These are phyloP conservation scores for Orussus abietinus DNA, from an alignment of 1,140 invertebrate species.

Conservation along the genomic window DNA sequence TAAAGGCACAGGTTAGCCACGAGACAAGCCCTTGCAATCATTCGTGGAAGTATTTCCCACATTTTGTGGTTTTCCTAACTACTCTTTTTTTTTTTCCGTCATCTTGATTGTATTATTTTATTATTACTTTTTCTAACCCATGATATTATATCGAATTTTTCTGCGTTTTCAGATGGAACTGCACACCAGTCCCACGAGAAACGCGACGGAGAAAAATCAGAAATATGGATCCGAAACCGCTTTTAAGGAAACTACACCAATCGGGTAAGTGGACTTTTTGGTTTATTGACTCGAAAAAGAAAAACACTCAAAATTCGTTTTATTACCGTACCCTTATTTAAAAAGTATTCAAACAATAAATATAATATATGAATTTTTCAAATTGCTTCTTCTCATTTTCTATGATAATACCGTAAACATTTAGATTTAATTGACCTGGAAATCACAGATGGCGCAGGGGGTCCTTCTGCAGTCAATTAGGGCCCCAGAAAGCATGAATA, in stretches of 20 bases:
- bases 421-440: conserved; percentile 2
- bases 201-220: conserved; percentile 29
- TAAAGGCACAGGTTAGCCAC: too few relatives aligned
- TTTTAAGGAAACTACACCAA: conserved; percentile 29
- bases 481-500: too few relatives aligned
- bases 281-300: conserved; percentile 4
- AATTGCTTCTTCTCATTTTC: background rate
- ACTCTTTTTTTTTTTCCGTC: too few relatives aligned
- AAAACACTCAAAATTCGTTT: background rate
- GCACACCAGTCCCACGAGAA: conserved; percentile 30
- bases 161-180: conserved; percentile 50
- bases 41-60: too few relatives aligned
- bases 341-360: too few relatives aligned
- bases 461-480: too few relatives aligned
- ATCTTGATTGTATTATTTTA: too few relatives aligned
- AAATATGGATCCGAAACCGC: conserved; percentile 27
- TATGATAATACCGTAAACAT: conserved; percentile 10
- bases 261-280: conserved; percentile 28
- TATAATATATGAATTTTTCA: background rate
- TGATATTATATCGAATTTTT: too few relatives aligned
- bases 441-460: too few relatives aligned
- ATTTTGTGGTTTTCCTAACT: too few relatives aligned
- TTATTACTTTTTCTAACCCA: too few relatives aligned
- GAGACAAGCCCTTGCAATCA: too few relatives aligned
- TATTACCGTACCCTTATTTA: conserved; percentile 7